Percentiles rank a stretch among this genome's conserved stretches.
These are phyloP conservation scores for Onychomys arenicola DNA, from an alignment of 2,797 vertebrate genomes.

Conservation along the genomic window DNA sequence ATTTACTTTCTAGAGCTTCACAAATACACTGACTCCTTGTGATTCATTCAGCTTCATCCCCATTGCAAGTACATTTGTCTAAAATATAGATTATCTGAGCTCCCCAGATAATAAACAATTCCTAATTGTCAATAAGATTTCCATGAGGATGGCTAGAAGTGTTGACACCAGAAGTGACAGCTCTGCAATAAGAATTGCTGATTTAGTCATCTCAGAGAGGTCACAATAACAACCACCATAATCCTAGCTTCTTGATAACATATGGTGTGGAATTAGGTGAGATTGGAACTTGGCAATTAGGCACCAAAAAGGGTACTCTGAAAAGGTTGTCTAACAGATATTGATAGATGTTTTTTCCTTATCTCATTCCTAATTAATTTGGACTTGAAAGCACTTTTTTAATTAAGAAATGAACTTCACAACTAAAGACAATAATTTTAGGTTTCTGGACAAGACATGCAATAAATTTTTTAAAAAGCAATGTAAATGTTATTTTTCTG, in stretches of 20 bases:
- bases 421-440: background rate
- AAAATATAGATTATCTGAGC: too few species aligned
- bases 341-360: background rate
- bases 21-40: background rate
- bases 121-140: background rate
- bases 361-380: background rate
- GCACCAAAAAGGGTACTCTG: background rate
- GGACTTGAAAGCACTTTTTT: background rate
- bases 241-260: background rate
- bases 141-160: background rate
- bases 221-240: background rate
- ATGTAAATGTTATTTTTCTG: constrained; percentile 23
- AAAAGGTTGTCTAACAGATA: background rate
- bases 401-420: background rate
- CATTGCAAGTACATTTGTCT: background rate
- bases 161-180: background rate
- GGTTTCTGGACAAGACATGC: background rate
- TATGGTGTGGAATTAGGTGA: background rate
- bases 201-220: background rate
- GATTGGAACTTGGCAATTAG: background rate
- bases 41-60: background rate
- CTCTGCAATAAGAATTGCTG: too few species aligned
- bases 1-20: background rate
- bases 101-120: background rate
- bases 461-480: constrained; percentile 10